Percentiles rank a stretch among this genome's conserved stretches.
Evolutionary conservation across 2,888 invertebrate genomes (phyloP).

Genomic region (Eudemis profundana): DNA sequence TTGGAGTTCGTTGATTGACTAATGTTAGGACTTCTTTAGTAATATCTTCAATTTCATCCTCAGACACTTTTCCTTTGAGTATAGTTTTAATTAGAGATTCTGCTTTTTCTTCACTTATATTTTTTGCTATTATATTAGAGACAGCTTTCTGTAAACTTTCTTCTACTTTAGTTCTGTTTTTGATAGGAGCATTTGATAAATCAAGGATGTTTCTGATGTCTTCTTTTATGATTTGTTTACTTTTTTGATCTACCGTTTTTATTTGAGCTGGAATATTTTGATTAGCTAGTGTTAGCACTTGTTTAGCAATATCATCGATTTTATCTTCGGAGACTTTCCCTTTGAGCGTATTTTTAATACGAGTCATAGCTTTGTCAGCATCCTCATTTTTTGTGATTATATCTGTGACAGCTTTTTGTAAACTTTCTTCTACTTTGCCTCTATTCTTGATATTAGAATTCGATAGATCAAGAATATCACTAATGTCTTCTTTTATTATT

Average conservation of each 20-base stretch:
- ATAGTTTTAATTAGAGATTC: slow-evolving; percentile 45
- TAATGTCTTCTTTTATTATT: not conserved
- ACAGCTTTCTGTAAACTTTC: slow-evolving; percentile 36
- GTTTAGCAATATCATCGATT: not conserved
- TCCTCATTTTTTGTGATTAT: not conserved
- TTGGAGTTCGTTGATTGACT: not conserved
- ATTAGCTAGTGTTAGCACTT: not conserved
- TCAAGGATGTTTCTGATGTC: slow-evolving; percentile 6
- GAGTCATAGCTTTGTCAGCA: not conserved
- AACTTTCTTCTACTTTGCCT: not conserved
- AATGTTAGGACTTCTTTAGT: slow-evolving; percentile 8
- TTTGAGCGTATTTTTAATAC: not conserved
- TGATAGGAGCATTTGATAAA: not conserved
- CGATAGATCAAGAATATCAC: not conserved
- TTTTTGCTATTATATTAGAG: slow-evolving; percentile 48
- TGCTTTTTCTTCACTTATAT: slow-evolving; percentile 33
- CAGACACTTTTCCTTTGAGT: slow-evolving; percentile 34
- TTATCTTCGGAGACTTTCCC: not conserved
- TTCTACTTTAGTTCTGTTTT: not conserved
- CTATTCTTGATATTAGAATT: not conserved
- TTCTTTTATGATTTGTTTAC: slow-evolving; percentile 13
- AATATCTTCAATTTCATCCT: slow-evolving; percentile 46
- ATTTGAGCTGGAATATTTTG: not conserved
- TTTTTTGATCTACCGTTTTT: not conserved
- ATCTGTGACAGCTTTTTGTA: not conserved